These are phyloP conservation scores for Melanostoma mellinum DNA, from an alignment of 2,888 invertebrate species.

Conservation along the genomic window DNA sequence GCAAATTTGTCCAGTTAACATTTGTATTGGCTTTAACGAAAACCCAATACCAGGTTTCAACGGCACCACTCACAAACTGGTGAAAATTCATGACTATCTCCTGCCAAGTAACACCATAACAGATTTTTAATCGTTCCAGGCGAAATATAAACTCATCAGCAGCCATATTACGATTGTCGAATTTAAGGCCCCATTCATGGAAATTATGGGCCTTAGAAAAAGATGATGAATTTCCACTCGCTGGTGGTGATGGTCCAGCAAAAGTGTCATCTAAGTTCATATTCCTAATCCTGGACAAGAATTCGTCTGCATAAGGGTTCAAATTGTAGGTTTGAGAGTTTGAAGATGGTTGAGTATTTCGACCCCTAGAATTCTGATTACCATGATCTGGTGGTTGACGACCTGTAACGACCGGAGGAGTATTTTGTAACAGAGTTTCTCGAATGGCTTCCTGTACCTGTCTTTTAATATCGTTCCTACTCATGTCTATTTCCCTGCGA, in stretches of 20 bases:
- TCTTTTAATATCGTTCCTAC: too few relatives aligned
- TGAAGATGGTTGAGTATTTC: too few relatives aligned
- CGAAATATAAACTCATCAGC: slow-evolving; percentile 1
- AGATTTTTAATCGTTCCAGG: background rate
- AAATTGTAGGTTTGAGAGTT: background rate
- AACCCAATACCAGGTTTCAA: background rate
- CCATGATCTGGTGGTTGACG: too few relatives aligned
- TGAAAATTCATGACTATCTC: background rate
- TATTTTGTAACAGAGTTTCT: too few relatives aligned
- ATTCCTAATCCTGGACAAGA: background rate
- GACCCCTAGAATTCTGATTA: too few relatives aligned
- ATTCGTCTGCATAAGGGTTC: slow-evolving; percentile 4
- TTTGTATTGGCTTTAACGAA: background rate
- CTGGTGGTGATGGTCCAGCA: background rate
- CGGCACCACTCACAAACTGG: background rate
- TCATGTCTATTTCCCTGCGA: too few relatives aligned
- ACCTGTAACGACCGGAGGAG: too few relatives aligned
- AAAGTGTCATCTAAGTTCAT: background rate
- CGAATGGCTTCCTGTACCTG: too few relatives aligned
- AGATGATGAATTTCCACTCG: background rate
- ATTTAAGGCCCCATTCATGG: slow-evolving; percentile 6
- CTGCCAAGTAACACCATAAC: background rate
- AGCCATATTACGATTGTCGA: background rate
- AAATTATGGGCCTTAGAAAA: background rate
- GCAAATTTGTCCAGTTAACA: background rate